Percentiles rank a stretch among this genome's conserved stretches.
phyloP scores from a whole-genome alignment of 2,113 vertebrate genomes.

The Notothenia coriiceps region DNA sequence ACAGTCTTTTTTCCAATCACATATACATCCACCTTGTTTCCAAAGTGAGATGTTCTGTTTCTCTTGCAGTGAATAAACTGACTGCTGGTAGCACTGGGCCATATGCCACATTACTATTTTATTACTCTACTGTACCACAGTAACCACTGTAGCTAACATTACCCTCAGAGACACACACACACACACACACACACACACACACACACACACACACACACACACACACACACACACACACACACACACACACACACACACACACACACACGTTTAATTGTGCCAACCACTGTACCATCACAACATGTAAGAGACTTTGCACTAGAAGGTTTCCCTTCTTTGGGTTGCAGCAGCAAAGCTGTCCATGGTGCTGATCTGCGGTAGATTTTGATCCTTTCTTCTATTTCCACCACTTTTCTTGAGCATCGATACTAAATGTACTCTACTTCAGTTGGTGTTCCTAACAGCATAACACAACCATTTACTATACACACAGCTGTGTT shows the following conservation, averaged over 20 bases:
- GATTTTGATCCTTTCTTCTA: not conserved
- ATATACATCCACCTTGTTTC: conserved; percentile 7
- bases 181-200: not conserved
- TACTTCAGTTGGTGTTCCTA: not conserved
- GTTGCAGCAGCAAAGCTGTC: conserved; percentile 34
- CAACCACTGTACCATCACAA: not conserved
- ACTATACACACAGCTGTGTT: not conserved
- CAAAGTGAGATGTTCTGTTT: not conserved
- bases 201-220: conserved; percentile 11
- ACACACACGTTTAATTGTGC: not conserved
- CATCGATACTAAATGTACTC: not conserved
- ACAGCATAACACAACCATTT: not conserved
- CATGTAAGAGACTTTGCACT: not conserved
- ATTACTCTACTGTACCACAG: conserved; percentile 50
- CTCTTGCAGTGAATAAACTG: conserved; percentile 27
- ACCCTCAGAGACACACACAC: not conserved
- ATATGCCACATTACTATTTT: conserved; percentile 64
- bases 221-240: conserved; percentile 2
- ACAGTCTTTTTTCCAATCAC: not conserved
- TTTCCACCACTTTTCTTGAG: not conserved
- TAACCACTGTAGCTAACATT: conserved; percentile 38
- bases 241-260: conserved; percentile 1
- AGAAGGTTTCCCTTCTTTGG: conserved; percentile 10
- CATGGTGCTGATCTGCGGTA: conserved; percentile 38
- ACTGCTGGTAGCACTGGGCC: conserved; percentile 31